phyloP scores from a whole-genome alignment of 2,888 invertebrate genomes.

The Caenorhabditis sulstoni region DNA sequence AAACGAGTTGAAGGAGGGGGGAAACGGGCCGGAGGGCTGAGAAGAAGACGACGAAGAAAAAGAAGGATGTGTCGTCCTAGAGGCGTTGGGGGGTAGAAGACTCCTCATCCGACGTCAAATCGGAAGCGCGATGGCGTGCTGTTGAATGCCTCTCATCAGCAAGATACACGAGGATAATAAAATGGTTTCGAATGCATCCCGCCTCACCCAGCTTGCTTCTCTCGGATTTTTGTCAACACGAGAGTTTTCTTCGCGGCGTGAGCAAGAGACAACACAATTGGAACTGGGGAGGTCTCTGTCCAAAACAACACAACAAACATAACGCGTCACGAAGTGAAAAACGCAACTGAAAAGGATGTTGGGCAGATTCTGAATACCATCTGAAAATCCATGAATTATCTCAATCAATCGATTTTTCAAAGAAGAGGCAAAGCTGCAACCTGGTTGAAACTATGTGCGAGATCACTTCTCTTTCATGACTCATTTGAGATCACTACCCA shows the following conservation, averaged over 20 bases:
- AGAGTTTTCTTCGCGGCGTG: background rate
- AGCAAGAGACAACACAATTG: slow-evolving; percentile 14
- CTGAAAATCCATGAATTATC: no score
- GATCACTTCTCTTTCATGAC: slow-evolving; percentile 1
- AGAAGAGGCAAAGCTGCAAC: no score
- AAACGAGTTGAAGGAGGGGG: slow-evolving; percentile 49
- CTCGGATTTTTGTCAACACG: slow-evolving; percentile 37
- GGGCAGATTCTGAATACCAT: no score
- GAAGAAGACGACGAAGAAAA: slow-evolving; percentile 3
- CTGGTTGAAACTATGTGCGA: slow-evolving; percentile 3
- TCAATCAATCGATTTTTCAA: no score
- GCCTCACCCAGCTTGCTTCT: background rate
- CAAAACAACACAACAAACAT: slow-evolving; percentile 20
- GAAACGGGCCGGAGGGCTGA: no score
- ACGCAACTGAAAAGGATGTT: slow-evolving; percentile 28
- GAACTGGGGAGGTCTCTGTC: slow-evolving; percentile 2
- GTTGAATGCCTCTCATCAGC: slow-evolving; percentile 65
- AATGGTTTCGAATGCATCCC: slow-evolving; percentile 50
- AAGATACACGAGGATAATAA: slow-evolving; percentile 62
- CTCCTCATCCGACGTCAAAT: slow-evolving; percentile 55
- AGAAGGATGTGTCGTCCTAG: slow-evolving; percentile 55
- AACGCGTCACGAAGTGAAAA: slow-evolving; percentile 8
- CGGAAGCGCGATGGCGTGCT: slow-evolving; percentile 64
- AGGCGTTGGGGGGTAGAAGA: slow-evolving; percentile 36
- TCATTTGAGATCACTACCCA: no score